Conservation (phyloP, 2,113 vertebrate genomes). For the Pluvialis apricaria region DNA sequence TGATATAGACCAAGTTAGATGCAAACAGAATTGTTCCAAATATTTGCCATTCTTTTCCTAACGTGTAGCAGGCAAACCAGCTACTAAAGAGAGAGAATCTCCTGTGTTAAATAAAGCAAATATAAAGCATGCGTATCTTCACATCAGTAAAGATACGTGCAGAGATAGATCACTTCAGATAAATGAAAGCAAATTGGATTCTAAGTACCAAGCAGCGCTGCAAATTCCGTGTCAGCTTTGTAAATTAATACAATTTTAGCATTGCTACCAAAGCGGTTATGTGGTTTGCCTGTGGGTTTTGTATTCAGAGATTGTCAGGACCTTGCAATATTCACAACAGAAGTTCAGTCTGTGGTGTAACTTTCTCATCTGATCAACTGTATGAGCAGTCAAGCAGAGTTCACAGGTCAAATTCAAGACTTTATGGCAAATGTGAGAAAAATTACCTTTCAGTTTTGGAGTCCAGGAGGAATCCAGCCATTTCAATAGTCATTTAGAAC, state of each 20-base stretch:
- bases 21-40: background rate
- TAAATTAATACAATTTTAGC: background rate
- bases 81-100: background rate
- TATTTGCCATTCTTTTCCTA: conserved; percentile 24
- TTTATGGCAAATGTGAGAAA: conserved; percentile 13
- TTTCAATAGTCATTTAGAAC: background rate
- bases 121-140: background rate
- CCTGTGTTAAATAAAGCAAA: background rate
- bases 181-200: background rate
- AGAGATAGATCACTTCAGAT: background rate
- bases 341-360: background rate
- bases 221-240: background rate
- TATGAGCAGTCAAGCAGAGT: background rate
- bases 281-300: background rate
- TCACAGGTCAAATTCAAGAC: conserved; percentile 32
- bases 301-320: background rate
- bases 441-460: background rate
- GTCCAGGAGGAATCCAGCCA: background rate
- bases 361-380: background rate
- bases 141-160: background rate
- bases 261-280: background rate
- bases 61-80: background rate
- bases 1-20: background rate
- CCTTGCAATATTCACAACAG: background rate
- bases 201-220: background rate